Percentiles rank a stretch among this genome's conserved stretches.
phyloP scores from a whole-genome alignment of 2,113 vertebrate species.

The Phaetusa simplex region DNA sequence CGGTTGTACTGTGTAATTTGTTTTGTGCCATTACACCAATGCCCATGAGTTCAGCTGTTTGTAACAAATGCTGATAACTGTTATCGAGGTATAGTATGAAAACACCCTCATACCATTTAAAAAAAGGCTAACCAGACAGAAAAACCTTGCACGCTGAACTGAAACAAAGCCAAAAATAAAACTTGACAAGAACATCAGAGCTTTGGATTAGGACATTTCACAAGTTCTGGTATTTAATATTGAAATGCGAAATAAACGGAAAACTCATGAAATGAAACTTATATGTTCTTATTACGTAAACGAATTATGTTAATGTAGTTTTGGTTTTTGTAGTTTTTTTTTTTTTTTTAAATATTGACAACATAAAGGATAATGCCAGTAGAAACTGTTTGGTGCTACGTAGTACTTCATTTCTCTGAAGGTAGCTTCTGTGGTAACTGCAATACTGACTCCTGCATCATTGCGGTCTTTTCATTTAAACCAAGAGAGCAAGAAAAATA shows the following conservation, averaged over 20 bases:
- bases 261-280: background rate
- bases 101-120: background rate
- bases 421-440: background rate
- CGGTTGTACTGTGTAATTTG: background rate
- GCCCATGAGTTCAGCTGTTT: background rate
- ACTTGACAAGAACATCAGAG: background rate
- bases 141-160: background rate
- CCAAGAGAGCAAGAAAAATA: background rate
- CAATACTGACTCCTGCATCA: background rate
- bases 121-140: background rate
- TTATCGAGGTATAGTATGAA: background rate
- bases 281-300: background rate
- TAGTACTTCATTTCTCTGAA: background rate
- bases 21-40: background rate
- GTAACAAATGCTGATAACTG: background rate
- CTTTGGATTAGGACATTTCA: background rate
- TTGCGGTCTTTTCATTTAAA: background rate
- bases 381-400: background rate
- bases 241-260: background rate
- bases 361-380: background rate
- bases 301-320: background rate
- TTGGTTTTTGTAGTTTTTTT: too few relatives aligned
- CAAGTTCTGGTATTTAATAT: background rate
- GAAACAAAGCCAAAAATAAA: background rate
- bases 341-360: background rate